Percentiles rank a stretch among this genome's conserved stretches.
These are phyloP conservation scores for Zoanthus sociatus DNA, from an alignment of 92 coral and sea anemone genomes.

Conservation along the genomic window DNA sequence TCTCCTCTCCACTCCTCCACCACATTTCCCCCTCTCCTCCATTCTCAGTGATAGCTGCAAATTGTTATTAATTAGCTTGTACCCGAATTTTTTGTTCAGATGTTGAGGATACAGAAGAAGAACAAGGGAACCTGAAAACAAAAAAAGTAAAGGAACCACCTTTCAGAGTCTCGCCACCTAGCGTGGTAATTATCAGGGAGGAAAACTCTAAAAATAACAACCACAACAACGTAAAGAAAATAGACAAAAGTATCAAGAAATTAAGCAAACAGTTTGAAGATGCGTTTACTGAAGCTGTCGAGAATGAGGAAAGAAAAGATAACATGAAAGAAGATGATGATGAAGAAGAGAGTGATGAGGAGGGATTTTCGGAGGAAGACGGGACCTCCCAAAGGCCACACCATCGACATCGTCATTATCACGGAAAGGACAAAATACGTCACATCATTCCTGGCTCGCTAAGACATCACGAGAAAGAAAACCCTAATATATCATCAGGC, in stretches of 20 bases:
- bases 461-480: background rate
- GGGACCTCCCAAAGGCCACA: background rate
- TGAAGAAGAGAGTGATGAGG: background rate
- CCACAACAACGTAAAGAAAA: background rate
- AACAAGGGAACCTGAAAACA: background rate
- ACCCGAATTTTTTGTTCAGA: no score
- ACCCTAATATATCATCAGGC: background rate
- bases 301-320: conserved; percentile 51
- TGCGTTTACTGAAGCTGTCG: conserved; percentile 71
- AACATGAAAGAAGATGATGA: background rate
- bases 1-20: no score
- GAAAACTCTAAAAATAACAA: conserved; percentile 15
- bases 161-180: conserved; percentile 46
- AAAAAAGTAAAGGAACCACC: background rate
- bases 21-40: no score
- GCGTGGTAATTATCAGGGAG: conserved; percentile 69
- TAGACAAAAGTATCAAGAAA: conserved; percentile 61
- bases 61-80: no score
- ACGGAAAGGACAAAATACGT: conserved; percentile 2
- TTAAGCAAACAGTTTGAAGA: conserved; percentile 63
- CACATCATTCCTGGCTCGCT: conserved; percentile 15
- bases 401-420: conserved; percentile 14
- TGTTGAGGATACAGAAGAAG: background rate
- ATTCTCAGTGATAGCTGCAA: no score
- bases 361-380: background rate